Evolutionary conservation across 2,797 vertebrate species (phyloP), one percentile per base, ranked within the genome.

Genomic region (Chelon labrosus): DNA sequence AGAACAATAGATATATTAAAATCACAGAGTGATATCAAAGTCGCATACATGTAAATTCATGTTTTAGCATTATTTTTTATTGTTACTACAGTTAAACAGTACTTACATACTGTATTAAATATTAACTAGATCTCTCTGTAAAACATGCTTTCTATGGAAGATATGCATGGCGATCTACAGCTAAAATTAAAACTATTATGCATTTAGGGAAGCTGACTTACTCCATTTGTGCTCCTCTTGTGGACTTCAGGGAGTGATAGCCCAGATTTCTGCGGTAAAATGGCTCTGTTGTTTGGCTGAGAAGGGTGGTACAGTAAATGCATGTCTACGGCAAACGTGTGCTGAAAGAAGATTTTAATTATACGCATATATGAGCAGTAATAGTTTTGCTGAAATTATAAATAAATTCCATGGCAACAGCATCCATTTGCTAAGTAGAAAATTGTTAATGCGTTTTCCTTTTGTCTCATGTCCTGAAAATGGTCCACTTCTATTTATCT

Each of bases 201-300:
- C 7, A 73, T 42, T 47, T 9, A 54, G 65, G 3, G 2, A 70
- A 73, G 10, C 64, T 70, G 27, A 95, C 96, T 97, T 88, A 97
- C 97, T 82, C 67, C 47, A 66, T 65, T 37, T 65, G 88, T 56
- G 64, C 80, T 90, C 86, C 86, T 95, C 85, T 87, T 91, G 65
- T 77, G 88, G 75, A 96, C 83, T 71, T 83, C 81, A 22, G 96
- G 95, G 65, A 96, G 85, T 50, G 88, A 93, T 84, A 94, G 90
- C 16, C 94, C 94, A 83, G 79, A 92, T 64, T 56, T 94, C 19
- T 87, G 77, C 20, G 90, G 91, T 66, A 95, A 74, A 35, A 79
- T 61, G 55, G 78, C 83, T 89, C 95, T 94, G 88, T 92, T 90
- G 56, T 84, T 88, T 10, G 46, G 55, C 51, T 92, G 91, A 65